Conservation (phyloP, 1,140 invertebrate genomes). For the Glossosoma conforme region DNA sequence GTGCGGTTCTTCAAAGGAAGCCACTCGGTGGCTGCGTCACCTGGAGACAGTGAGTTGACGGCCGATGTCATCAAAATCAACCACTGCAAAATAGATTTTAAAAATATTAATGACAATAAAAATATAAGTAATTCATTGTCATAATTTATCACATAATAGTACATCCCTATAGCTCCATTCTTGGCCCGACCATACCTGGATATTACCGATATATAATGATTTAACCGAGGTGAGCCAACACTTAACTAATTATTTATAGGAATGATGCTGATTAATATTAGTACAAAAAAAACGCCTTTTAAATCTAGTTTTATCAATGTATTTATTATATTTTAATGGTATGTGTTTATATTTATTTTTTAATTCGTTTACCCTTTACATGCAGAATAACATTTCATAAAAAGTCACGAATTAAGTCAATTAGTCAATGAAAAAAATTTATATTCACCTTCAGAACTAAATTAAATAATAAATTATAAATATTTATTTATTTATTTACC, state of each 20-base stretch:
- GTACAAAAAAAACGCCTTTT: too few species aligned
- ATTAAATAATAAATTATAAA: too few species aligned
- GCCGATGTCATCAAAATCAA: slow-evolving; percentile 45
- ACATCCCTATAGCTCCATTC: not conserved
- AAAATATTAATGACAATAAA: not conserved
- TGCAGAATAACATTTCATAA: too few species aligned
- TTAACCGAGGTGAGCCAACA: not conserved
- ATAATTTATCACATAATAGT: not conserved
- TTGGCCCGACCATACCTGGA: too few species aligned
- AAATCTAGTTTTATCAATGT: too few species aligned
- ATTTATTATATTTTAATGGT: too few species aligned
- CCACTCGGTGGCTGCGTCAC: slow-evolving; percentile 46
- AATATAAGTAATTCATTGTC: not conserved
- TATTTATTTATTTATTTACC: too few species aligned
- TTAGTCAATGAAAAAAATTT: too few species aligned
- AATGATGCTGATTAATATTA: not conserved
- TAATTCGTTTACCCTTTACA: too few species aligned
- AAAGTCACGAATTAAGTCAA: too few species aligned
- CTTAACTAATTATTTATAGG: not conserved
- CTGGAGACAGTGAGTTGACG: slow-evolving; percentile 45
- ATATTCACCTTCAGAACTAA: too few species aligned
- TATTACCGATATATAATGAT: not conserved
- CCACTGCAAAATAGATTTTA: slow-evolving; percentile 39
- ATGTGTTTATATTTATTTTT: too few species aligned
- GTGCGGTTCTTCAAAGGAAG: slow-evolving; percentile 45